Conservation (phyloP, 2,113 vertebrate genomes). For the Brevimyrus niger region DNA sequence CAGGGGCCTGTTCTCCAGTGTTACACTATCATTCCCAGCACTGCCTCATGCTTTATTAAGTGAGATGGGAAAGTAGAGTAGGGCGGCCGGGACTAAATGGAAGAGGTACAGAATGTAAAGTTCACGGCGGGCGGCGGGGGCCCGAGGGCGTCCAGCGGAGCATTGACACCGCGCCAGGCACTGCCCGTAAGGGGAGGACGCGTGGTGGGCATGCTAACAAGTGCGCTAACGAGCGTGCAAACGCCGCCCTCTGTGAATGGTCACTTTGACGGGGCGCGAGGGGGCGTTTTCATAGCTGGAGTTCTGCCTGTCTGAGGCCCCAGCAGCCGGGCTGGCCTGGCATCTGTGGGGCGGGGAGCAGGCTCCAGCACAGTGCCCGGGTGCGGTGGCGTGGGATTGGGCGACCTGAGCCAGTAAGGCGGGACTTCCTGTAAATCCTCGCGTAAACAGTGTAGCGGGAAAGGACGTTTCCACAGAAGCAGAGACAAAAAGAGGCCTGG, state of each 20-base stretch:
- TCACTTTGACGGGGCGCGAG: neutral
- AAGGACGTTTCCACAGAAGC: neutral
- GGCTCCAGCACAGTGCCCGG: neutral
- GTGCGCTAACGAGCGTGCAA: neutral
- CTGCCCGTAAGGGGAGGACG: neutral
- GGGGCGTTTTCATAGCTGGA: neutral
- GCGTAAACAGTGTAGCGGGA: neutral
- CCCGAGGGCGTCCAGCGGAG: neutral
- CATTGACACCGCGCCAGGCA: neutral
- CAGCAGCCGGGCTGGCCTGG: neutral
- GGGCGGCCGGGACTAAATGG: neutral
- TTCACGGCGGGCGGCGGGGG: neutral
- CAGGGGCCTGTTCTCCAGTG: neutral
- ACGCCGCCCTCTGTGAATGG: neutral
- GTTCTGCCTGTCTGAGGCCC: neutral
- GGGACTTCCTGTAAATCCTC: neutral
- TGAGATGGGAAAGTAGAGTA: neutral
- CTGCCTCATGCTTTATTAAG: neutral
- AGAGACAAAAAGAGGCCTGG: neutral
- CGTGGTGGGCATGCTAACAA: neutral
- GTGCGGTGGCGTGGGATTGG: neutral
- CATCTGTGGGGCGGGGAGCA: neutral
- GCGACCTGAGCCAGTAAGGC: neutral
- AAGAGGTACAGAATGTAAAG: neutral
- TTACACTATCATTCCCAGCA: neutral